Evolutionary conservation across 2,888 invertebrate species (phyloP).

Genomic region (Drosophila anomalata): DNA sequence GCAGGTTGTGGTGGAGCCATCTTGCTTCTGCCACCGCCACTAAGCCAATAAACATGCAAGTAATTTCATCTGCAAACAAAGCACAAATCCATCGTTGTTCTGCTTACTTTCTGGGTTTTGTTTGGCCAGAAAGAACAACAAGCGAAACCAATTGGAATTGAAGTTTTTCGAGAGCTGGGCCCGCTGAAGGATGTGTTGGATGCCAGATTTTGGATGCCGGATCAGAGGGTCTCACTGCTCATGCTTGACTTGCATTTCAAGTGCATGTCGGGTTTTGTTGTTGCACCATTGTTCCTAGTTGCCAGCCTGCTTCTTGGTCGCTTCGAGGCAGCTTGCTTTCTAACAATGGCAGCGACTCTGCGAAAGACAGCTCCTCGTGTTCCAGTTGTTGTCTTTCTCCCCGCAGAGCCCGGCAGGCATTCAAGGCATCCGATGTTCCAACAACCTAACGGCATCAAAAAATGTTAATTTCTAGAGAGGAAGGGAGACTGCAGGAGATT

Average conservation of each 20-base stretch:
- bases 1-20: not conserved
- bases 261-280: constrained; percentile 49
- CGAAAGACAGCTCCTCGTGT: constrained; percentile 64
- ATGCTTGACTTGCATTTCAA: constrained; percentile 62
- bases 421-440: constrained; percentile 1
- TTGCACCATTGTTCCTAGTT: constrained; percentile 34
- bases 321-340: constrained; percentile 18
- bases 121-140: constrained; percentile 37
- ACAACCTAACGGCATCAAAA: constrained; percentile 14
- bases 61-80: constrained; percentile 65
- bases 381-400: constrained; percentile 32
- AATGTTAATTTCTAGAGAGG: constrained; percentile 30
- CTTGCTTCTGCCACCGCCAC: constrained; percentile 3
- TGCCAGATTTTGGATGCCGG: not conserved
- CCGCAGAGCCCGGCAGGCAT: constrained; percentile 24
- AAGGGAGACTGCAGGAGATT: constrained; percentile 40
- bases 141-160: constrained; percentile 29
- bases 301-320: constrained; percentile 9
- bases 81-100: constrained; percentile 42
- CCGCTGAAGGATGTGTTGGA: constrained; percentile 2
- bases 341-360: constrained; percentile 63
- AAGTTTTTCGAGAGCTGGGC: constrained; percentile 22
- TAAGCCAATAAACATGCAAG: constrained; percentile 47
- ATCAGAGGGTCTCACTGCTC: constrained; percentile 41
- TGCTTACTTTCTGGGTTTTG: constrained; percentile 23